Base-by-base conservation (phyloP, 2,888 invertebrate genomes). In the Diachrysia chrysitis region DNA sequence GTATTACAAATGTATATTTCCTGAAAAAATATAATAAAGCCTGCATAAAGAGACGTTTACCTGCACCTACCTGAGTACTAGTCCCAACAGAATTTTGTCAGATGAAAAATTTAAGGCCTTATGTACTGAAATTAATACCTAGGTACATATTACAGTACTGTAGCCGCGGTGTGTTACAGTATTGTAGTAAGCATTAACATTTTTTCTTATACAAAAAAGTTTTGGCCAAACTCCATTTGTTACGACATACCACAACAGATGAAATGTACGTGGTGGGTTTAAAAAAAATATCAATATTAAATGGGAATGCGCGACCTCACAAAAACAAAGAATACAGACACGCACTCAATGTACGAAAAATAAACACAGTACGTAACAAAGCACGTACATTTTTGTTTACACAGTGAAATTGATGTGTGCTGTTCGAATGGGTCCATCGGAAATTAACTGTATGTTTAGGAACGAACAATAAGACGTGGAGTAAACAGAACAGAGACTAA, bases 321-420 rank as follows among this genome's bases (percentile, higher is more conserved):
- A 75, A 76, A 75, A 76, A 72, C 60, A 75, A 76, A 60, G 19
- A 62, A 48, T 42, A 54, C 56, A 46, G 63, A 76, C 78, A 75
- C 64, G 77, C 72, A 70, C 64, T 71, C 79, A 80, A 77, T 81
- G 75, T 77, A 76, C 17, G 62, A 58, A 73, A 74, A 77, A 74
- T 79, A 80, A 84, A 82, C 78, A 81, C 81, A 78, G 79, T 72
- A 72, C 69, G 72, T 80, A 73, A 72, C 76, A 75, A 75, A 71
- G 72, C 70, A 73, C 69, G 79, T 70, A 74, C 79, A 80, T 76
- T 80, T 76, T 77, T 85, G 84, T 86, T 84, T 85, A 85, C 76
- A 66, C 63, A 63, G 63, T 70, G 78, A 79, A 83, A 87, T 86
- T 83, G 85, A 81, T 81, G 73, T 69, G 82, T 79, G 79, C 77